Conservation (phyloP, 2,888 invertebrate genomes). For the Osmoderma eremita region DNA sequence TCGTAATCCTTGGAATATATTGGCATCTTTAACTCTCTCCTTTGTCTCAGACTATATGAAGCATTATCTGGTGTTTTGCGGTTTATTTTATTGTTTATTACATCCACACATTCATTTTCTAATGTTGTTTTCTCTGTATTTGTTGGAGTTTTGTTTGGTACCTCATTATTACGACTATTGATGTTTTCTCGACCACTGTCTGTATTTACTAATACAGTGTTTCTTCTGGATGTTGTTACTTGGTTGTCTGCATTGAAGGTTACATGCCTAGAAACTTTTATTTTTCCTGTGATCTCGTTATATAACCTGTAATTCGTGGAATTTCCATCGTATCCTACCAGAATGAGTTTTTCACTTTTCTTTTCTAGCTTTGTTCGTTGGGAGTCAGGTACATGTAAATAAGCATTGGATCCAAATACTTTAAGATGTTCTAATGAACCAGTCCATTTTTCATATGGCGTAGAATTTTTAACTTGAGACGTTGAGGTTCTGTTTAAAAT, state of each 20-base stretch:
- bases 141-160: not conserved
- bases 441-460: constrained; percentile 49
- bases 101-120: not conserved
- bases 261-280: constrained; percentile 49
- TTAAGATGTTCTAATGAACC: constrained; percentile 31
- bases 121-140: not conserved
- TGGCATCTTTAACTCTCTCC: constrained; percentile 24
- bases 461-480: constrained; percentile 28
- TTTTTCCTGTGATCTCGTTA: constrained; percentile 43
- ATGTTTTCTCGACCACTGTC: not conserved
- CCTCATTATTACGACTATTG: not conserved
- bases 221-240: not conserved
- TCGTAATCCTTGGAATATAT: constrained; percentile 35
- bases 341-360: constrained; percentile 30
- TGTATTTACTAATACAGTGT: not conserved
- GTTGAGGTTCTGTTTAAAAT: constrained; percentile 52
- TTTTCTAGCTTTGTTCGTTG: constrained; percentile 34
- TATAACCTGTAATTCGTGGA: constrained; percentile 47
- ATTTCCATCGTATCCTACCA: constrained; percentile 34
- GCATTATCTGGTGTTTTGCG: not conserved
- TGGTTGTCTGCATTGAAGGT: constrained; percentile 45
- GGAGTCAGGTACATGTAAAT: constrained; percentile 34
- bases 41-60: not conserved
- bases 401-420: constrained; percentile 39
- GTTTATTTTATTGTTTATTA: too few relatives aligned